Evolutionary conservation across 2,888 invertebrate genomes (phyloP).

Genomic region (Holacanthella duospinosa): DNA sequence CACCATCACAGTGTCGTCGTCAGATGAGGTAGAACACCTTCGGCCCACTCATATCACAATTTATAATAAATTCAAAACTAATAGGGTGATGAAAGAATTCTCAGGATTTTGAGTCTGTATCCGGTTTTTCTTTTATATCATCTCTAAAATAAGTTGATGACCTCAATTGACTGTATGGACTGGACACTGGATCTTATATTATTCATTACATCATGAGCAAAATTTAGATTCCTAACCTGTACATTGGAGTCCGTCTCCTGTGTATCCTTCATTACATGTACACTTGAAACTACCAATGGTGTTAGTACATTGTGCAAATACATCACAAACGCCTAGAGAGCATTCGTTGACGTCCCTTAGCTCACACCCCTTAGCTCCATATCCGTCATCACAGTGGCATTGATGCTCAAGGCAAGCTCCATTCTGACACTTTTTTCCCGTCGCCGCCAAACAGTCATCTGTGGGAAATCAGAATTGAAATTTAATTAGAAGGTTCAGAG

Average conservation of each 20-base stretch:
- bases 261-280: constrained; percentile 90
- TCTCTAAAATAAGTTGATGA: not conserved
- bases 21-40: not conserved
- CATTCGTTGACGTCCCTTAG: constrained; percentile 93
- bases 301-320: constrained; percentile 93
- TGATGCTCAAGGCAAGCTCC: constrained; percentile 86
- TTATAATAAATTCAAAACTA: not conserved
- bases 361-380: constrained; percentile 87
- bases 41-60: not conserved
- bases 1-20: not conserved
- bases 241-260: constrained; percentile 86
- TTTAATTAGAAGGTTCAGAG: not conserved
- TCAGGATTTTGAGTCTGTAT: not conserved
- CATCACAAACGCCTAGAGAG: constrained; percentile 90
- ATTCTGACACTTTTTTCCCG: constrained; percentile 79
- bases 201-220: not conserved
- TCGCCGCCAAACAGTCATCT: constrained; percentile 88
- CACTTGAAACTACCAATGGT: constrained; percentile 92
- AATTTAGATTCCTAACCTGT: constrained; percentile 57
- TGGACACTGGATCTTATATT: too few relatives aligned
- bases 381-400: constrained; percentile 93
- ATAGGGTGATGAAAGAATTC: not conserved
- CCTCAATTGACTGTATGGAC: not conserved
- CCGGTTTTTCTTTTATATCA: not conserved
- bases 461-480: constrained; percentile 39